Percentiles rank a stretch among this genome's conserved stretches.
Evolutionary conservation across 2,888 invertebrate species (phyloP).

Genomic region (Allygus modestus): DNA sequence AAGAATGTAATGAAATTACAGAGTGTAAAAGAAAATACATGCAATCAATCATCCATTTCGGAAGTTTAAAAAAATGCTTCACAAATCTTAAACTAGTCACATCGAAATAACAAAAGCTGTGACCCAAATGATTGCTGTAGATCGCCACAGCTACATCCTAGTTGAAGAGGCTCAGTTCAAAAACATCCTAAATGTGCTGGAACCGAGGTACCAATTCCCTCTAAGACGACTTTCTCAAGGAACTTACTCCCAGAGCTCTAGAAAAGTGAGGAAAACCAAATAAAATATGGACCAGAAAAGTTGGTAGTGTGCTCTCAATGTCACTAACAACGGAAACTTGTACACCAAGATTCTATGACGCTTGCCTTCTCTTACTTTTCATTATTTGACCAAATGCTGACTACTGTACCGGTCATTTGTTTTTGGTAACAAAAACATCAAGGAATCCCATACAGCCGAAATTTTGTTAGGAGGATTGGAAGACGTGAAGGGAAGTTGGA

Average conservation of each 20-base stretch:
- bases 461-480: background rate
- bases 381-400: background rate
- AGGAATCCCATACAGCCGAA: background rate
- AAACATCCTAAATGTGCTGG: background rate
- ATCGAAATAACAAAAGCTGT: background rate
- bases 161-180: background rate
- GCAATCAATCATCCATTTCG: background rate
- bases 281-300: background rate
- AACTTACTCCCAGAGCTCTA: background rate
- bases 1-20: background rate
- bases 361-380: background rate
- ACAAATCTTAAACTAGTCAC: background rate
- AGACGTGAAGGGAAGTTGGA: background rate
- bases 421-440: background rate
- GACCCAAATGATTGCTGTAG: background rate
- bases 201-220: background rate
- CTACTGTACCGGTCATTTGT: background rate
- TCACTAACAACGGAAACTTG: slow-evolving; percentile 1
- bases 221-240: background rate
- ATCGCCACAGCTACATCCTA: background rate
- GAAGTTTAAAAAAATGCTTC: slow-evolving; percentile 1
- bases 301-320: background rate
- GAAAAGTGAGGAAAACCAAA: background rate
- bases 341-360: background rate
- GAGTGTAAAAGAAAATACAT: background rate